A percentile compares a stretch with the other conserved stretches of the same genome.
Conservation (phyloP, 2,888 invertebrate species). For the Mesochorus sp. region DNA sequence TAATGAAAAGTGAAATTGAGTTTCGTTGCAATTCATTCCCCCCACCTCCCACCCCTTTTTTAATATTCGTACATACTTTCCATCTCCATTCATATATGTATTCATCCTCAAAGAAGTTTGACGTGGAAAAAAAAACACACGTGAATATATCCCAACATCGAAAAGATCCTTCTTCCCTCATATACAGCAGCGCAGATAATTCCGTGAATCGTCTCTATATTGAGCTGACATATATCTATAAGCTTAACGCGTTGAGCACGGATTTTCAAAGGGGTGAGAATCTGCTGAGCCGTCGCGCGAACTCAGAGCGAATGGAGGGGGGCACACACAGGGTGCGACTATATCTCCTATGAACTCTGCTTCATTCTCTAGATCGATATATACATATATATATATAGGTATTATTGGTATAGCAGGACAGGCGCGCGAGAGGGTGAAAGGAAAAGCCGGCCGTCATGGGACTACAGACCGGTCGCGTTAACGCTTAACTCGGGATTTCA, state of each 20-base stretch:
- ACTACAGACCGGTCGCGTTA: constrained; percentile 63
- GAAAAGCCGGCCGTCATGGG: constrained; percentile 64
- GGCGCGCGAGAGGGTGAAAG: constrained; percentile 55
- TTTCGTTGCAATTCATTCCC: constrained; percentile 19
- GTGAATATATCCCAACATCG: neutral
- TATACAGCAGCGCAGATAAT: constrained; percentile 51
- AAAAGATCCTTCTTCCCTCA: neutral
- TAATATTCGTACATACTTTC: neutral
- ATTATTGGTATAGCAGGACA: constrained; percentile 31
- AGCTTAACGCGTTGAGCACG: constrained; percentile 43
- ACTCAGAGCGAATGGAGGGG: neutral
- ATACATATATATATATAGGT: neutral
- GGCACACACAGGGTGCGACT: neutral
- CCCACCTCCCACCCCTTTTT: too few relatives aligned
- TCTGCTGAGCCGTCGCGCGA: constrained; percentile 47
- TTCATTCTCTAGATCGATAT: neutral
- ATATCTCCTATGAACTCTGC: constrained; percentile 38
- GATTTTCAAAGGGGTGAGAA: constrained; percentile 60
- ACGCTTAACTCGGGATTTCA: constrained; percentile 77
- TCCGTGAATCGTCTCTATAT: constrained; percentile 38
- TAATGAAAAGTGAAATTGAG: constrained; percentile 41
- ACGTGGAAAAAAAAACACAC: neutral
- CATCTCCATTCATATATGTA: neutral
- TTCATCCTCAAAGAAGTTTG: neutral
- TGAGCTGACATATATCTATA: neutral